Evolutionary conservation across 35 echinoderm and acorn worm genomes (phyloP).

Genomic region (Ophioderma brevispina): DNA sequence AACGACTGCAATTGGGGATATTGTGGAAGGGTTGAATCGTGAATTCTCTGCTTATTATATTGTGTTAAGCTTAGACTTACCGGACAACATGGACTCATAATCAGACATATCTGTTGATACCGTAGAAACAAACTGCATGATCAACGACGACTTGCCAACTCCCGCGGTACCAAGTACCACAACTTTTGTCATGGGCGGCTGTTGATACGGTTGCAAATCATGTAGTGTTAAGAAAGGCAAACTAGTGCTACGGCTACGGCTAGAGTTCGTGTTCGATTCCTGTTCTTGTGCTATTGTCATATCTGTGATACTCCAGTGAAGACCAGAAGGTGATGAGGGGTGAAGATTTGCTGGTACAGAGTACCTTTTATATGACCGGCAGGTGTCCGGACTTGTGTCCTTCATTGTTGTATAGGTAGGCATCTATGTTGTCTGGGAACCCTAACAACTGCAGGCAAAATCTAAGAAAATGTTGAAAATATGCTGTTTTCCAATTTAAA

Average conservation of each 20-base stretch:
- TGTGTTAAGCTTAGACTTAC: no score
- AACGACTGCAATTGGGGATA: no score
- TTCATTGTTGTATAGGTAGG: neutral
- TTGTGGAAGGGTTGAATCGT: no score
- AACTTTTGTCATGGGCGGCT: slow-evolving; percentile 25
- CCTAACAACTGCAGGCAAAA: neutral
- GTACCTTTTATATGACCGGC: neutral
- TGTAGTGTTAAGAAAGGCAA: slow-evolving; percentile 56
- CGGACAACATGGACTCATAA: slow-evolving; percentile 62
- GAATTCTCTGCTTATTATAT: neutral
- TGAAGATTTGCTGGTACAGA: neutral
- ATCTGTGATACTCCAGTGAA: slow-evolving; percentile 36
- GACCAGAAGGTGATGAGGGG: neutral
- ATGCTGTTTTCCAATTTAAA: neutral
- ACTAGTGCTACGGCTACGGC: slow-evolving; percentile 43
- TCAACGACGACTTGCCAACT: slow-evolving; percentile 60
- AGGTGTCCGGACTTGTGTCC: neutral
- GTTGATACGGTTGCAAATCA: slow-evolving; percentile 31
- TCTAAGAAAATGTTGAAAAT: neutral
- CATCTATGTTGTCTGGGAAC: neutral
- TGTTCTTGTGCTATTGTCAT: slow-evolving; percentile 22
- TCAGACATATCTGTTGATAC: slow-evolving; percentile 51
- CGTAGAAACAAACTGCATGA: slow-evolving; percentile 57
- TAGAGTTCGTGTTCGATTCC: neutral
- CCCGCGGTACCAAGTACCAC: slow-evolving; percentile 53